Base-by-base conservation (phyloP, 2,113 vertebrate genomes). In the Origma solitaria region DNA sequence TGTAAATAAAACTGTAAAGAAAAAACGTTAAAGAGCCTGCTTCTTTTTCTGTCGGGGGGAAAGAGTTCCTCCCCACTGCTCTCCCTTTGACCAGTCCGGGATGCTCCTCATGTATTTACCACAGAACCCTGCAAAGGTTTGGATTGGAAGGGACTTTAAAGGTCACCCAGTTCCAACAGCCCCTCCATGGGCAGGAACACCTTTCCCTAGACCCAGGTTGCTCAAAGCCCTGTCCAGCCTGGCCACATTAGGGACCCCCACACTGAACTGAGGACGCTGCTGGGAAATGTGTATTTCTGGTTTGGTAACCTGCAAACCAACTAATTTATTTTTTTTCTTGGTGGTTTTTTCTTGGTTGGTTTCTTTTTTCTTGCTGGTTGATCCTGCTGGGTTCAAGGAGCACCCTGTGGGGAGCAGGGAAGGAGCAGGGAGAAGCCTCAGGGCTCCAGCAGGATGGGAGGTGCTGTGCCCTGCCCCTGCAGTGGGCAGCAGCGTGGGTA, bases 1-100 rank as follows among this genome's bases (percentile, higher is more conserved):
- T 99, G 99, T 99, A 99, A 99, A 99, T 99, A 99, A 99, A 99
- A 98, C 97, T 99, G 98, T 99, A 99, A 98, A 99, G 98, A 98
- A 99, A 98, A 97, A 91, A 68, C 38, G n/a, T 38, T 10, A 9
- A 78, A 61, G n/a, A 71, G n/a, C 65, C 68, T 3, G 1, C 27
- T 92, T 93, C 56, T 86, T 40, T 86, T 94, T 87, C 62, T 31
- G 27, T 23, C 5, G 1, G 38, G 10, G 30, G 6, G 30, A 14
- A 57, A 27, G 22, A 20, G 24, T 49, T 38, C 38, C 51, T 62
- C 3, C 22, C 35, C 57, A 0, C 53, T 13, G 11, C 7, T 16
- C 24, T 24, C 49, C 42, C 66, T 50, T 24, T 18, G 53, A 27
- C 28, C 57, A 44, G 35, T 15, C 30, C 62, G 10, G 42, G 50